phyloP scores from a whole-genome alignment of 2,113 vertebrate species.

The Chloropsis hardwickii region DNA sequence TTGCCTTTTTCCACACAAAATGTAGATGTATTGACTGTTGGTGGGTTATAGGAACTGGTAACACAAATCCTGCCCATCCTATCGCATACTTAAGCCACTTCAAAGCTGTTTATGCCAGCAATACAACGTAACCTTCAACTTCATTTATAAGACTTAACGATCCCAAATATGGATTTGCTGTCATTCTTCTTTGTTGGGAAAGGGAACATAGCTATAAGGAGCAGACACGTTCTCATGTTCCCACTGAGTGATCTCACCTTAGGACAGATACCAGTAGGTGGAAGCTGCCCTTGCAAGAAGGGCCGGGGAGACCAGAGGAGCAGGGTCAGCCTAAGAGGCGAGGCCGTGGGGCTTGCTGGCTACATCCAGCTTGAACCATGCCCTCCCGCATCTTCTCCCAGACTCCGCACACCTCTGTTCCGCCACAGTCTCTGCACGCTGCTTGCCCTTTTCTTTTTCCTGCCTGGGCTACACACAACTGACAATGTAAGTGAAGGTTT shows the following conservation, averaged over 20 bases:
- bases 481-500: not conserved
- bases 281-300: not conserved
- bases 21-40: not conserved
- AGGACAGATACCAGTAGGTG: not conserved
- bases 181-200: not conserved
- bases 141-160: not conserved
- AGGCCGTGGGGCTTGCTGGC: not conserved
- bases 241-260: not conserved
- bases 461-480: not conserved
- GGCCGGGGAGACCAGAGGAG: not conserved
- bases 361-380: not conserved
- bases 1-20: not conserved
- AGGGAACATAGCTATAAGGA: not conserved
- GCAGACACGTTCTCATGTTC: not conserved
- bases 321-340: not conserved
- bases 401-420: not conserved
- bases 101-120: not conserved
- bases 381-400: not conserved
- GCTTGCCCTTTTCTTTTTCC: not conserved
- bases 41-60: not conserved
- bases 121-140: not conserved
- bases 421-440: not conserved
- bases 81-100: not conserved
- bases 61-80: not conserved
- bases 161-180: not conserved